Evolutionary conservation across 2,113 vertebrate species (phyloP), one percentile per base, ranked within the genome.

Genomic region (Sisor rabdophorus): DNA sequence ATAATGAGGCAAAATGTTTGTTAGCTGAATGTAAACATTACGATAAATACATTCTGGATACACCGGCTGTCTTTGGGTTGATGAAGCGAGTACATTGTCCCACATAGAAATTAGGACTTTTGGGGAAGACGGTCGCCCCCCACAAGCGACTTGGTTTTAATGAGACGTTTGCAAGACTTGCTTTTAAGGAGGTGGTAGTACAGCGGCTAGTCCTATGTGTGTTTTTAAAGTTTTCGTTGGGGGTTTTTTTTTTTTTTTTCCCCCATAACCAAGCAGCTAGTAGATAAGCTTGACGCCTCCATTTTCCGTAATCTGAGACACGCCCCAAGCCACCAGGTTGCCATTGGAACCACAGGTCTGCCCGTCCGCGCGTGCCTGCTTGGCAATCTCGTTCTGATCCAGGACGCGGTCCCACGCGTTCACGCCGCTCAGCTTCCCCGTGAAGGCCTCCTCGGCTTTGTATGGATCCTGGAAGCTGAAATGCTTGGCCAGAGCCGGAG

Each of bases 401-500:
- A 98, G 93, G 73, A 94, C 91, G 0, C 80, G 82, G 85, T 96
- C 91, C 97, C 97, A 99, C 86, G 95, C 78, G 83, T 99, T 98
- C 72, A 99, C 95, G 44, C 93, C 97, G 0, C 95, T 97, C 88
- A 98, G 89, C 85, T 93, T 96, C 58, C 97, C 97, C 0, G 92
- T 89, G 76, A 98, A 99, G 10, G 94, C 92, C 69, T 93, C 83
- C 1, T 92, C 87, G 13, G 92, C 88, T 0, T 98, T 88, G n/a
- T 95, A 96, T 1, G 91, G 90, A 30, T 4, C 86, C 3, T 90
- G 87, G 19, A 89, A 87, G 6, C 93, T 92, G 1, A 91, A 44
- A 64, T 84, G 84, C 13, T 74, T n/a, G 3, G 93, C 92, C 83
- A 93, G 91, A 20, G 91, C 53, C 13, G 67, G 59, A 1, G 63